phyloP scores from a whole-genome alignment of 2,113 vertebrate species.

The Actenoides lindsayi region DNA sequence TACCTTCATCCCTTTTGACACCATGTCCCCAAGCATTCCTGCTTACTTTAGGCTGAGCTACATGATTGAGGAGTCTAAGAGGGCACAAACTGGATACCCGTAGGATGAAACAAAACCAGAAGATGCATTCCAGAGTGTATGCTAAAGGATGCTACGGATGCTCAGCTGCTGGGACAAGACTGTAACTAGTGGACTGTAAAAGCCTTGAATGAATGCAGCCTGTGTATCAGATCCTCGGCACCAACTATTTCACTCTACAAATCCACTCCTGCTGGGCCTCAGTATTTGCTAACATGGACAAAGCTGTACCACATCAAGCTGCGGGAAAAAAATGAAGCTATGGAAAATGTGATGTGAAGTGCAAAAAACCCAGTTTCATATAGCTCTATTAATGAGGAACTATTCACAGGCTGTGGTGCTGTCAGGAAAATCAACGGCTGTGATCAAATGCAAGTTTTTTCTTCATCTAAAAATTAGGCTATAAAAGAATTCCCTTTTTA shows the following conservation, averaged over 20 bases:
- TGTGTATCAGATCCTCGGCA: neutral
- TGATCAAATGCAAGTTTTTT: conserved; percentile 52
- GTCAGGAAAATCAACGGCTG: conserved; percentile 17
- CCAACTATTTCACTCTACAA: neutral
- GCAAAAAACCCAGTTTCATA: neutral
- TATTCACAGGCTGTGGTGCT: conserved; percentile 41
- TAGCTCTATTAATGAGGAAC: conserved; percentile 3
- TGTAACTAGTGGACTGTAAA: neutral
- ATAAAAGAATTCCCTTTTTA: conserved; percentile 56
- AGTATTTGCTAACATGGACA: neutral
- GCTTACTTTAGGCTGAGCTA: neutral
- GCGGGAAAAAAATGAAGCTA: neutral
- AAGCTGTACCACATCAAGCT: neutral
- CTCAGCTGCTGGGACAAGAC: neutral
- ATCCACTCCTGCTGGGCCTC: neutral
- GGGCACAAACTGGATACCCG: neutral
- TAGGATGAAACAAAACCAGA: neutral
- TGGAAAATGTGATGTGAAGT: neutral
- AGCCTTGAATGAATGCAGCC: neutral
- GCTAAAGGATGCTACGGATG: neutral
- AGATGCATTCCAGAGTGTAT: neutral
- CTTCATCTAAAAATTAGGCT: conserved; percentile 54
- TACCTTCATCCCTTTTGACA: neutral
- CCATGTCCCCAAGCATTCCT: neutral
- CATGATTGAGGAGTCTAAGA: neutral